phyloP scores from a whole-genome alignment of 2,888 invertebrate genomes.

The Strigamia maritima region DNA sequence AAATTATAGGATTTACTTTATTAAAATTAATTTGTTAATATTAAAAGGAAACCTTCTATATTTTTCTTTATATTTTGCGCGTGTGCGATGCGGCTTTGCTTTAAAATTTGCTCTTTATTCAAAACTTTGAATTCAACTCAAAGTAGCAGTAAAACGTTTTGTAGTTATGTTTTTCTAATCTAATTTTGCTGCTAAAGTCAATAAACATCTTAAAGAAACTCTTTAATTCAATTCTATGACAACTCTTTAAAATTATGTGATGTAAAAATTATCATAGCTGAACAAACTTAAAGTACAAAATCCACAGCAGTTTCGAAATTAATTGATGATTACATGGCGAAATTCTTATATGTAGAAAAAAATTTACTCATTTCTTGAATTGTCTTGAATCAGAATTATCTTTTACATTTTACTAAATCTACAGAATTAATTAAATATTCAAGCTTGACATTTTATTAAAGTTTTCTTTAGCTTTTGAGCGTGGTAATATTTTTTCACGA shows the following conservation, averaged over 20 bases:
- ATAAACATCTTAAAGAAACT: not conserved
- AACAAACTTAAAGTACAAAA: no score
- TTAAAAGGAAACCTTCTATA: no score
- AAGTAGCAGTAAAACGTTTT: not conserved
- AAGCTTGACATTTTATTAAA: not conserved
- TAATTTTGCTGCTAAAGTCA: not conserved
- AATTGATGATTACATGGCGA: no score
- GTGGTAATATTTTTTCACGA: not conserved
- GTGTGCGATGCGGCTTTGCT: not conserved
- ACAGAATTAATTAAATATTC: constrained; percentile 1
- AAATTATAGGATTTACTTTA: no score
- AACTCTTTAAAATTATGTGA: not conserved
- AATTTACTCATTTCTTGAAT: not conserved
- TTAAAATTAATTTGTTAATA: no score
- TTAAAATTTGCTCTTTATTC: not conserved
- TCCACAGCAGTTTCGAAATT: no score
- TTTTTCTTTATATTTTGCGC: not conserved
- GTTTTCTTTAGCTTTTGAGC: not conserved
- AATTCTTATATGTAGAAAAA: no score
- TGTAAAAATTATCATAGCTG: no score
- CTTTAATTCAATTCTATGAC: not conserved
- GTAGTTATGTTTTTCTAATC: not conserved
- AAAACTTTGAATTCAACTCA: not conserved
- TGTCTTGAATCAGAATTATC: not conserved
- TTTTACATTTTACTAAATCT: not conserved